Percentiles rank a stretch among this genome's conserved stretches.
Conservation (phyloP, 2,888 invertebrate species). For the Rhaphigaster nebulosa region DNA sequence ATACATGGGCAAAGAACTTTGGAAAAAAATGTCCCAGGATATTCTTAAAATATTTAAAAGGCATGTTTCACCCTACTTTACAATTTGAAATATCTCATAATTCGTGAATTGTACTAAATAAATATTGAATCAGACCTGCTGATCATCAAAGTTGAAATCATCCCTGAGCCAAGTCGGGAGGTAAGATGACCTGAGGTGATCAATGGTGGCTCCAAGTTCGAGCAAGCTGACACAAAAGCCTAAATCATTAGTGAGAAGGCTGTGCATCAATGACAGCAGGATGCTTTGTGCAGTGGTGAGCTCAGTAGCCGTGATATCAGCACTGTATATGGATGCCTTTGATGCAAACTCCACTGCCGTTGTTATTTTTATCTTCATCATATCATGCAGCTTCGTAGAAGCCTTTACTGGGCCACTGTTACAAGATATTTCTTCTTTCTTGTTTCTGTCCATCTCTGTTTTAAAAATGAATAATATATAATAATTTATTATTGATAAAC, state of each 20-base stretch:
- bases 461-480: neutral
- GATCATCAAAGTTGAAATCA: conserved; percentile 36
- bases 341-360: neutral
- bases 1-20: no score
- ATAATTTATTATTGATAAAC: neutral
- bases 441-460: neutral
- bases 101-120: neutral
- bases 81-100: no score
- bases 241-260: neutral
- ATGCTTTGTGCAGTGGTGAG: conserved; percentile 41
- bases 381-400: neutral
- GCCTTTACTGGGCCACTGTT: conserved; percentile 9
- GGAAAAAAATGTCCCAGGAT: no score
- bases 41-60: neutral
- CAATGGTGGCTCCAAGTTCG: neutral
- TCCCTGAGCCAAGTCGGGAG: neutral
- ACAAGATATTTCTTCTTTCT: neutral
- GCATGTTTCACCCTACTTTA: no score
- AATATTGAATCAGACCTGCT: neutral
- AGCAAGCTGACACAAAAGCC: conserved; percentile 27
- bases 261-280: conserved; percentile 11
- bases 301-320: neutral
- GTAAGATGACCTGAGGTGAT: conserved; percentile 23
- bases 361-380: conserved; percentile 26
- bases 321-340: neutral